These are phyloP conservation scores for Pachliopta kotzebuea DNA, from an alignment of 2,888 invertebrate species.

Conservation along the genomic window DNA sequence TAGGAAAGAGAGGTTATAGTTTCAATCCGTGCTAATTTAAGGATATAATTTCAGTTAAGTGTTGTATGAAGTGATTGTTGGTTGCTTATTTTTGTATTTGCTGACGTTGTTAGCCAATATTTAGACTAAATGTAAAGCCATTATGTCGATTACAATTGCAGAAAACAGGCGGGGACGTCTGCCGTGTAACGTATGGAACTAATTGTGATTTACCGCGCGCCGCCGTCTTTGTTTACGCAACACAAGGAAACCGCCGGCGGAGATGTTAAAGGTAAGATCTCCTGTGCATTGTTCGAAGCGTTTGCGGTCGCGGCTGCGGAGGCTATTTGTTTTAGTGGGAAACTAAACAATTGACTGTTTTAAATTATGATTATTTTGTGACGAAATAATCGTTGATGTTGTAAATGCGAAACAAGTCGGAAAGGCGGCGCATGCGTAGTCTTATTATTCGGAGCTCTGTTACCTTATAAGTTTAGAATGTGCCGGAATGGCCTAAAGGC, in stretches of 20 bases:
- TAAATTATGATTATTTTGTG: neutral
- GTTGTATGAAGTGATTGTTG: no score
- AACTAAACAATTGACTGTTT: conserved; percentile 9
- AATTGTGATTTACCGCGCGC: conserved; percentile 22
- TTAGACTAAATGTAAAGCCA: neutral
- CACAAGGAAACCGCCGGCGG: conserved; percentile 20
- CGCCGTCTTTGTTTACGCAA: conserved; percentile 24
- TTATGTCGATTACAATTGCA: conserved; percentile 12
- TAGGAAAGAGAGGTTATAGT: no score
- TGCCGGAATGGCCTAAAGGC: no score
- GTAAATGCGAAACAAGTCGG: no score
- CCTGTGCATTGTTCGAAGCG: conserved; percentile 15
- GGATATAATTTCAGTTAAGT: no score
- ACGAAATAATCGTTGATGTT: neutral
- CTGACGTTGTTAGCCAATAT: no score
- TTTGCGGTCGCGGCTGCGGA: conserved; percentile 11
- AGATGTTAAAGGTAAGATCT: conserved; percentile 11
- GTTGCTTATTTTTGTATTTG: no score
- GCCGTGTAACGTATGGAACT: conserved; percentile 20
- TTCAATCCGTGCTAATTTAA: no score
- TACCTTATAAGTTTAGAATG: no score
- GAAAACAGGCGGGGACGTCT: conserved; percentile 8
- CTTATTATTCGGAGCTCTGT: no score
- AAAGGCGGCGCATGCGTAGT: no score
- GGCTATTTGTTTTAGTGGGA: conserved; percentile 8